Conservation (phyloP, 2,797 vertebrate genomes). For the Pangasius macronema region DNA sequence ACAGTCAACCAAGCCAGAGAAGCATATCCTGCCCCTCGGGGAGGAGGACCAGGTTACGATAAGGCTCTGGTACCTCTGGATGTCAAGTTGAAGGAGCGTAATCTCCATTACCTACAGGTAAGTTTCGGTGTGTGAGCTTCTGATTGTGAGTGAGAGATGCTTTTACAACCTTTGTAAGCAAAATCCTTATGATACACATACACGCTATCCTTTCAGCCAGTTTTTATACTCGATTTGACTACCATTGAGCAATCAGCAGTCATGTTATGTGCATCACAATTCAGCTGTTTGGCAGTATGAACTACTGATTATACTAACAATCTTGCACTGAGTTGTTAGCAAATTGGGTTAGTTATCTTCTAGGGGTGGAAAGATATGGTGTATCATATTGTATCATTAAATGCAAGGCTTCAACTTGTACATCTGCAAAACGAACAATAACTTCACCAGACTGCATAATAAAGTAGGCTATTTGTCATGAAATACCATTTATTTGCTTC, state of each 20-base stretch:
- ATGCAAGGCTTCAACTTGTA: background rate
- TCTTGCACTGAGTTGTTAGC: background rate
- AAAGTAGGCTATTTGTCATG: background rate
- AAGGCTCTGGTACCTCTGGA: slow-evolving; percentile 92
- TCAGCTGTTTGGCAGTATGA: background rate
- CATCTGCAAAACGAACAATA: background rate
- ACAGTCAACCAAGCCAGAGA: slow-evolving; percentile 97
- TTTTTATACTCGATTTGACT: background rate
- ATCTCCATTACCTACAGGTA: slow-evolving; percentile 96
- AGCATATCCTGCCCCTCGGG: slow-evolving; percentile 82
- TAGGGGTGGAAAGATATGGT: background rate
- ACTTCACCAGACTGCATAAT: background rate
- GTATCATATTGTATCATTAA: background rate
- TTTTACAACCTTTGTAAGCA: slow-evolving; percentile 1
- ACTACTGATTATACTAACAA: background rate
- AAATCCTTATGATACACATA: background rate
- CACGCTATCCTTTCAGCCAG: background rate
- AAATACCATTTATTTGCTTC: background rate
- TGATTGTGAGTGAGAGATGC: background rate
- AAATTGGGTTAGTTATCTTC: background rate
- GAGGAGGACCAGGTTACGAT: slow-evolving; percentile 73
- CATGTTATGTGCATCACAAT: background rate
- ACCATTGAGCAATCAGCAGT: background rate
- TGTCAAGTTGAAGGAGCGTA: slow-evolving; percentile 87
- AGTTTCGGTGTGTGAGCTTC: slow-evolving; percentile 49